These are phyloP conservation scores for Spilogale gracilis DNA, from an alignment of 2,113 vertebrate species.

Conservation along the genomic window DNA sequence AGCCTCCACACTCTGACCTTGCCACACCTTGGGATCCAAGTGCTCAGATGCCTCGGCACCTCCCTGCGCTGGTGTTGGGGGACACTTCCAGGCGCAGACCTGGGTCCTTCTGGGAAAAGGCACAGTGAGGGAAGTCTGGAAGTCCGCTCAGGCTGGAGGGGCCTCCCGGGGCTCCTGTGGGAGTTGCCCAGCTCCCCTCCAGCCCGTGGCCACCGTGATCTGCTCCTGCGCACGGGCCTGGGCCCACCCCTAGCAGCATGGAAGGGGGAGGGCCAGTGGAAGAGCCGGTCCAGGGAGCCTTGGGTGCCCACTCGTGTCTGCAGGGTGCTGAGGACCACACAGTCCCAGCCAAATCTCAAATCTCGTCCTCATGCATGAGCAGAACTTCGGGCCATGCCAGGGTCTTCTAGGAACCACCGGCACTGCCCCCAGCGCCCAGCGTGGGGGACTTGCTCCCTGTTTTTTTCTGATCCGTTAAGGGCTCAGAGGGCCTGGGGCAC, in stretches of 20 bases:
- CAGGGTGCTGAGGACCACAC: rapidly evolving
- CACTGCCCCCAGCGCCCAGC: rapidly evolving
- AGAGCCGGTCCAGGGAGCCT: background rate
- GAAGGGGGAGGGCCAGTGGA: background rate
- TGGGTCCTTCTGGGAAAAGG: background rate
- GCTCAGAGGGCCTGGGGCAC: background rate
- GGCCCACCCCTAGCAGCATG: background rate
- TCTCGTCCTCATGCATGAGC: rapidly evolving
- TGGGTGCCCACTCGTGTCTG: rapidly evolving
- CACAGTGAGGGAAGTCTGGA: background rate
- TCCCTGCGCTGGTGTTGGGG: background rate
- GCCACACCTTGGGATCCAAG: background rate
- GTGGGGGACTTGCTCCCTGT: no score
- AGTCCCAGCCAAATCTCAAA: rapidly evolving
- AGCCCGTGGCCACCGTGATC: background rate
- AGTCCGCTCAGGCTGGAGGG: background rate
- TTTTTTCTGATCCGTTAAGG: background rate
- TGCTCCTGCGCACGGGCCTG: background rate
- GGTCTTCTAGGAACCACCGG: background rate
- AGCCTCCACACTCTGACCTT: background rate
- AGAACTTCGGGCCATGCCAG: rapidly evolving
- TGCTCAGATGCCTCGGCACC: background rate
- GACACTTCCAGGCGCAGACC: background rate
- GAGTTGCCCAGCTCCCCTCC: background rate
- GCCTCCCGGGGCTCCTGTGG: rapidly evolving